Evolutionary conservation across 2,888 invertebrate species (phyloP).

Genomic region (Caenorhabditis sp.): DNA sequence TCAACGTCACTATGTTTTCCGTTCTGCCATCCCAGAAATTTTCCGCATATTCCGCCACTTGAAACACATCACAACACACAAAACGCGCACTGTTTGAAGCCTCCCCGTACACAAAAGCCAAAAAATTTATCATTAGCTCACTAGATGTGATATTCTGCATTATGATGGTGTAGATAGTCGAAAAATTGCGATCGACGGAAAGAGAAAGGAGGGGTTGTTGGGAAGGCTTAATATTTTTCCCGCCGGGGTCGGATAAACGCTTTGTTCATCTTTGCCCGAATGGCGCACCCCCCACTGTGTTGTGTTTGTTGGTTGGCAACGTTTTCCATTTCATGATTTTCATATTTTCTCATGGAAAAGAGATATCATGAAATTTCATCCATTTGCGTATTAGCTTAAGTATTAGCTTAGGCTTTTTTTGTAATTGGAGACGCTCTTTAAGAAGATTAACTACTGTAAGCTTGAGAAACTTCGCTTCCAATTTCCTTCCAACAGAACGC

Average conservation of each 20-base stretch:
- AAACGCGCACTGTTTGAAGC: too few species aligned
- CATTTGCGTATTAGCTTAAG: background rate
- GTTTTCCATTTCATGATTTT: slow-evolving; percentile 28
- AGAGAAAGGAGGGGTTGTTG: background rate
- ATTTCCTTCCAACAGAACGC: background rate
- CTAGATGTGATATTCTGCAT: background rate
- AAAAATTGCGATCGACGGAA: slow-evolving; percentile 19
- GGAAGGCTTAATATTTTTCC: slow-evolving; percentile 60
- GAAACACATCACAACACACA: slow-evolving; percentile 25
- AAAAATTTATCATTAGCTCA: too few species aligned
- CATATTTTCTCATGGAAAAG: background rate
- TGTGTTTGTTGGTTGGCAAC: slow-evolving; percentile 49
- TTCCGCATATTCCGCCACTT: slow-evolving; percentile 29
- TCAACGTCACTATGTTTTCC: slow-evolving; percentile 5
- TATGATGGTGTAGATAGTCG: background rate
- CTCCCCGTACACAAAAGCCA: too few species aligned
- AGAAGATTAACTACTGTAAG: background rate
- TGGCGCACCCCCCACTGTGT: slow-evolving; percentile 11
- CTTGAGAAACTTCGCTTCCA: background rate
- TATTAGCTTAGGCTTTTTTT: background rate
- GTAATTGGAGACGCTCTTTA: background rate
- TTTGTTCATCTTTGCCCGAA: slow-evolving; percentile 51
- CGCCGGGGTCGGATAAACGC: slow-evolving; percentile 60
- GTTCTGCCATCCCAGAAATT: background rate
- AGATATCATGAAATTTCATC: background rate